Conservation (phyloP, 2,113 vertebrate genomes). For the Rhinopomastus cyanomelas region DNA sequence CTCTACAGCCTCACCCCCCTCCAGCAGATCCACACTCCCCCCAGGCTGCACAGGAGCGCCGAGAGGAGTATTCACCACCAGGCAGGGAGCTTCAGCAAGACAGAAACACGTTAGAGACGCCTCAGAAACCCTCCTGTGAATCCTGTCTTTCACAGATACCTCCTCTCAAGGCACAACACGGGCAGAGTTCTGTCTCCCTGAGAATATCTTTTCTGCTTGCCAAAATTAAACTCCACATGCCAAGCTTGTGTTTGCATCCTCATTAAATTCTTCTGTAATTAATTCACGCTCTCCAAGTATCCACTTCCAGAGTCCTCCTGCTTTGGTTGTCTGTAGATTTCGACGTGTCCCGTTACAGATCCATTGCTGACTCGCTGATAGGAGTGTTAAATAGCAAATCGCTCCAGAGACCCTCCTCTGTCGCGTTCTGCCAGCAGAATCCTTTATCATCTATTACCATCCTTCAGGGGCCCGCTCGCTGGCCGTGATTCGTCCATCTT, state of each 20-base stretch:
- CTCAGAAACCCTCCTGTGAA: neutral
- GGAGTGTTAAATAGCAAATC: constrained; percentile 47
- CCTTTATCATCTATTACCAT: constrained; percentile 8
- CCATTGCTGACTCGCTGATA: constrained; percentile 55
- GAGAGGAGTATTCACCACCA: neutral
- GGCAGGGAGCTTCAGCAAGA: neutral
- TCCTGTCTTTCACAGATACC: neutral
- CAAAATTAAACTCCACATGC: neutral
- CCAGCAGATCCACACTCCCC: too few species aligned
- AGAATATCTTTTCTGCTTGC: neutral
- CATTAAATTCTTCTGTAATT: constrained; percentile 2
- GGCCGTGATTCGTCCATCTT: constrained; percentile 7
- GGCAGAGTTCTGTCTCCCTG: neutral
- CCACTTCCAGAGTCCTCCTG: neutral
- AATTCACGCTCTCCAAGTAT: neutral
- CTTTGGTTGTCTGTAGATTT: constrained; percentile 41
- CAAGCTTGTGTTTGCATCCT: neutral
- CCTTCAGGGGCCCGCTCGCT: neutral
- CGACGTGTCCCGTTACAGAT: constrained; percentile 13
- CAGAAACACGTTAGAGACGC: neutral
- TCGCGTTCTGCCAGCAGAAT: neutral
- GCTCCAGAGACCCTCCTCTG: neutral
- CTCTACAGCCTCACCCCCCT: too few species aligned
- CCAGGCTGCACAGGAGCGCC: neutral
- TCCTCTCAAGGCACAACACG: neutral